Base-by-base conservation (phyloP, 2,888 invertebrate genomes). In the Ctenicera cuprea region DNA sequence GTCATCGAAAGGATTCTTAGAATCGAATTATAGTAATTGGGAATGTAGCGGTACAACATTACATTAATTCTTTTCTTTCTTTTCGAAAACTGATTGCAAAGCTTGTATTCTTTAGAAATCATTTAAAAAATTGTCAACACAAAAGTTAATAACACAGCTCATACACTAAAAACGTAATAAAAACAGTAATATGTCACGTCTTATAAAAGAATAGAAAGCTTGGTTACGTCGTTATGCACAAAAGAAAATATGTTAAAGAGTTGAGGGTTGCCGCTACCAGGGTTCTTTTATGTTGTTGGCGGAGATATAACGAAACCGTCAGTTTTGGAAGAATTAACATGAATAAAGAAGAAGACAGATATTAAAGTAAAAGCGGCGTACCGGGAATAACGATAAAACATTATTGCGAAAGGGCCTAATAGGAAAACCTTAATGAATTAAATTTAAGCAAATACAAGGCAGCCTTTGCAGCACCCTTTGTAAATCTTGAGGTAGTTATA, bases 311-410 rank as follows among this genome's bases (percentile, higher is more conserved):
- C 37, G 38, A 38, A 54, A 59, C 22, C 18, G 59, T 38, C 38
- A 18, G 59, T 59, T 59, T 59, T 59, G 20, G 8, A 38, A 38
- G 18, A 59, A 59, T 59, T 59, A 59, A 37, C 16, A 18, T 38
- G 38, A 38, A 59, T 59, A 59, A 38, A 38, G 59, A 54, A 54
- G 30, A 54, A 30, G 30, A 14, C 11, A 22, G 11, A 38, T 38
- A 59, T 59, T 38, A 59, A 59, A 18, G 33, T 57, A 18, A 59
- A 59, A 20, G 20, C 38, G 33, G 11, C 38, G 7, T 20, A 59
- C 38, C 37, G 38, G 30, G 33, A 22, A 59, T 9, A 9, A 57
- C 57, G 57, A 14, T 57, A 57, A 57, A 57, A 57, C 57, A 57
- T 57, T 30, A 57, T 57, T 33, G 7, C 37, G n/a, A 18, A 52